Percentiles rank a stretch among this genome's conserved stretches.
Conservation (phyloP, 53 echinoderm and acorn worm species). For the Holothuria scabra region DNA sequence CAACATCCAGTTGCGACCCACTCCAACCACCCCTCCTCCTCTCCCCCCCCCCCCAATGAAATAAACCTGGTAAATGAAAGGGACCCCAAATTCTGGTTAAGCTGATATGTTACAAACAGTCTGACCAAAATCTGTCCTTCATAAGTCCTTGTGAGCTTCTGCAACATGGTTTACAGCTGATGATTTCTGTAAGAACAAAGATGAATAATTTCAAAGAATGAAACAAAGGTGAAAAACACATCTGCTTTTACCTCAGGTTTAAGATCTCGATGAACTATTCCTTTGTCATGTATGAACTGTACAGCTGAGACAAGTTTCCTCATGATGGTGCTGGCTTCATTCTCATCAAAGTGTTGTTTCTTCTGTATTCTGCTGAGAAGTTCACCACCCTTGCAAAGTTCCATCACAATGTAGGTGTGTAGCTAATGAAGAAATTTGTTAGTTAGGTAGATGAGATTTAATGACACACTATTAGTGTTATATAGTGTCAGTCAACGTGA, state of each 20-base stretch:
- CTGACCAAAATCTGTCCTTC: not conserved
- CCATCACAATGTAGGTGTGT: conserved; percentile 97
- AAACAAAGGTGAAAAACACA: no score
- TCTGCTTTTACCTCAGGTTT: conserved; percentile 89
- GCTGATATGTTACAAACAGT: no score
- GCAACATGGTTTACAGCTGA: not conserved
- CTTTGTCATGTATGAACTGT: conserved; percentile 86
- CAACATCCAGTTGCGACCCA: no score
- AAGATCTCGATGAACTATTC: conserved; percentile 94
- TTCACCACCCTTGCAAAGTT: conserved; percentile 90
- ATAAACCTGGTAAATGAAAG: no score
- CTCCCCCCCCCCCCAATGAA: no score
- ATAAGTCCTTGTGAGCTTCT: not conserved
- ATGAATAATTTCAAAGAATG: not conserved
- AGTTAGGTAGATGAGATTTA: no score
- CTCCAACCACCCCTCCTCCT: no score
- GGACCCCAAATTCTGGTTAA: no score
- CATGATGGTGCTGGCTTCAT: conserved; percentile 95
- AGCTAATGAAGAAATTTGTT: conserved; percentile 70
- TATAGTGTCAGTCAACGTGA: no score
- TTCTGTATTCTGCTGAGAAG: conserved; percentile 86
- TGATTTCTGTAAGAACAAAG: not conserved
- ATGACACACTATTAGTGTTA: no score
- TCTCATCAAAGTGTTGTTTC: conserved; percentile 94
- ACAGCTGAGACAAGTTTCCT: conserved; percentile 95